Percentiles rank a stretch among this genome's conserved stretches.
Evolutionary conservation across 2,113 vertebrate species (phyloP).

Genomic region (Oryzias javanicus): DNA sequence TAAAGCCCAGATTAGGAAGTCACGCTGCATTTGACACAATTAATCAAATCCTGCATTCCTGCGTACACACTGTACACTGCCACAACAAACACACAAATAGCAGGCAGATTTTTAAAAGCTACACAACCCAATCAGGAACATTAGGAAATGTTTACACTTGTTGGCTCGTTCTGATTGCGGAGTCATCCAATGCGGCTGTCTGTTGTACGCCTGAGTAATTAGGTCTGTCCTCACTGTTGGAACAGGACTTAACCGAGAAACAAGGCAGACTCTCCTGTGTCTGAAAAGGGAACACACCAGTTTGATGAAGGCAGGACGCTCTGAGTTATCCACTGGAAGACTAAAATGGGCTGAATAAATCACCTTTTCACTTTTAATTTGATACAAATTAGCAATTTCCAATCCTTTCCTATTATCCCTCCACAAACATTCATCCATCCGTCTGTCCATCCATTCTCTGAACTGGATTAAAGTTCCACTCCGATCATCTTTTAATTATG

Average conservation of each 20-base stretch:
- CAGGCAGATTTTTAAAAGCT: constrained; percentile 2
- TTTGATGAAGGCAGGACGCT: too few relatives aligned
- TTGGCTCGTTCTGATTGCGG: constrained; percentile 30
- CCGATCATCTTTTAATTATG: too few relatives aligned
- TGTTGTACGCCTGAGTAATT: constrained; percentile 9
- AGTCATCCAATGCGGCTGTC: constrained; percentile 9
- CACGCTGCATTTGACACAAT: constrained; percentile 41
- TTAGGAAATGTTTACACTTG: constrained; percentile 26
- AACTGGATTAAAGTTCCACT: too few relatives aligned
- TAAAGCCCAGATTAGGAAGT: constrained; percentile 43
- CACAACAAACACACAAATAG: background rate
- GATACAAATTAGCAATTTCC: too few relatives aligned
- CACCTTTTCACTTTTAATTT: too few relatives aligned
- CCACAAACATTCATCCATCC: too few relatives aligned
- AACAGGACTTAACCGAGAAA: background rate
- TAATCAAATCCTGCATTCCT: constrained; percentile 17
- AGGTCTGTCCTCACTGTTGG: background rate
- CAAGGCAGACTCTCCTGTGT: background rate
- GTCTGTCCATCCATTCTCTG: too few relatives aligned
- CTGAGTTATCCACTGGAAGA: too few relatives aligned
- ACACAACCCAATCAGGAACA: constrained; percentile 20
- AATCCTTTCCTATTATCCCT: too few relatives aligned
- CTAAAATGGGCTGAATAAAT: too few relatives aligned
- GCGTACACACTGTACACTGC: background rate
- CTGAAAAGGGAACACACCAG: background rate